Evolutionary conservation across 2,888 invertebrate genomes (phyloP).

Genomic region (Onchidella celtica): DNA sequence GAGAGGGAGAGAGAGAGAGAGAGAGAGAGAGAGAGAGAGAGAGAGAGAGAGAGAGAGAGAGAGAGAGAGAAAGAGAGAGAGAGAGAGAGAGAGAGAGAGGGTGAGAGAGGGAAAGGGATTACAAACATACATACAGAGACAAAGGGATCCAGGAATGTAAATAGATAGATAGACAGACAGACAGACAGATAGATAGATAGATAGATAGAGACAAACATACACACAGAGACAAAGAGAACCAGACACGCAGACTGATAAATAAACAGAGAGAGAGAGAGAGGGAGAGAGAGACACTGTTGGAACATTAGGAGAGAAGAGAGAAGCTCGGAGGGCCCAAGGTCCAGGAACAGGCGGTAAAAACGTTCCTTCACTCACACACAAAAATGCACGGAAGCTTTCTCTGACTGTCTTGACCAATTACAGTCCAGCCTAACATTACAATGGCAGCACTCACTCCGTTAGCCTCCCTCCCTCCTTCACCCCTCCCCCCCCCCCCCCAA

Average conservation of each 20-base stretch:
- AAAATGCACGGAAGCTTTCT: no score
- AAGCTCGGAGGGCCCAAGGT: no score
- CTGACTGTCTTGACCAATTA: no score
- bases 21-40: constrained; percentile 27
- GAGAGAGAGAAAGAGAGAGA: neutral
- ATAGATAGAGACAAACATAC: constrained; percentile 1
- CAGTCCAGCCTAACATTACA: no score
- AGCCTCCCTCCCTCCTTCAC: no score
- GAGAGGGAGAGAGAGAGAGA: constrained; percentile 20
- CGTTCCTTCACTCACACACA: no score
- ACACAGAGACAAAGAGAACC: neutral
- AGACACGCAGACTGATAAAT: neutral
- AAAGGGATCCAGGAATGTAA: constrained; percentile 13
- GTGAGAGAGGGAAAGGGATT: neutral
- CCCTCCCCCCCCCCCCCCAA: no score
- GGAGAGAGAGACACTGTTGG: neutral
- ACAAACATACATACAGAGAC: constrained; percentile 22
- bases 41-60: neutral
- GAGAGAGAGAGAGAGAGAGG: neutral
- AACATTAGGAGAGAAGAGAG: neutral
- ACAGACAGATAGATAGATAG: constrained; percentile 14
- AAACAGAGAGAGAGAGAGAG: constrained; percentile 5
- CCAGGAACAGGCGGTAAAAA: no score
- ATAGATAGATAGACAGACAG: constrained; percentile 14
- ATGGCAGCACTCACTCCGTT: no score